These are phyloP conservation scores for Nasonia vitripennis DNA, from an alignment of 1,140 invertebrate genomes.

Conservation along the genomic window DNA sequence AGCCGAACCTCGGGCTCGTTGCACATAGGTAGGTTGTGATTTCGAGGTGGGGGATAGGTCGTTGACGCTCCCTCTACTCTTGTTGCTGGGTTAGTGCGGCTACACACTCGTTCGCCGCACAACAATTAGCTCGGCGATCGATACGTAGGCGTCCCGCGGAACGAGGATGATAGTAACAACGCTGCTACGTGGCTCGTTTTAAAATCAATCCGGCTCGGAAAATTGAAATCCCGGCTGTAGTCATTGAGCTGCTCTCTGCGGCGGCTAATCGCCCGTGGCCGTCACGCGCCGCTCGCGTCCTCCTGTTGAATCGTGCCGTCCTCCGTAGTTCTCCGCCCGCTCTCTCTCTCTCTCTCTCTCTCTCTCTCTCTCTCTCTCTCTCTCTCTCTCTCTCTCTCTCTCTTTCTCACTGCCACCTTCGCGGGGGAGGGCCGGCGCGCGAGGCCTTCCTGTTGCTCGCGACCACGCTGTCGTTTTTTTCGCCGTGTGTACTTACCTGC, in stretches of 20 bases:
- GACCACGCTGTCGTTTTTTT: background rate
- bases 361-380: background rate
- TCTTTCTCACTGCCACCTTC: background rate
- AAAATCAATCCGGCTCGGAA: no score
- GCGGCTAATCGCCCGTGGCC: background rate
- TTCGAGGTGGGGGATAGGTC: no score
- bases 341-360: background rate
- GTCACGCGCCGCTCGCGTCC: slow-evolving; percentile 1
- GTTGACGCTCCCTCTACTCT: no score
- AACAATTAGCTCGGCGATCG: no score
- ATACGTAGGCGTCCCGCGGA: no score
- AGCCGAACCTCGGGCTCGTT: no score
- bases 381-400: background rate
- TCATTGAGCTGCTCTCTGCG: background rate
- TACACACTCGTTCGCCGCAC: no score
- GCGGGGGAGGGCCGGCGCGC: background rate
- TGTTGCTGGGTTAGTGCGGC: no score
- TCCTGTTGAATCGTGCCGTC: slow-evolving; percentile 29
- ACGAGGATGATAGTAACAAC: no score
- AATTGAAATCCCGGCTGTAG: background rate
- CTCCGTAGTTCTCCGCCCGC: background rate
- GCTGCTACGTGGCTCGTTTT: no score
- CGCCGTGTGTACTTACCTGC: no score
- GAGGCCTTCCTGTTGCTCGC: slow-evolving; percentile 33
- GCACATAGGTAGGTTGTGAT: no score